Evolutionary conservation across 2,113 vertebrate species (phyloP).

Genomic region (Sceloporus tristichus): DNA sequence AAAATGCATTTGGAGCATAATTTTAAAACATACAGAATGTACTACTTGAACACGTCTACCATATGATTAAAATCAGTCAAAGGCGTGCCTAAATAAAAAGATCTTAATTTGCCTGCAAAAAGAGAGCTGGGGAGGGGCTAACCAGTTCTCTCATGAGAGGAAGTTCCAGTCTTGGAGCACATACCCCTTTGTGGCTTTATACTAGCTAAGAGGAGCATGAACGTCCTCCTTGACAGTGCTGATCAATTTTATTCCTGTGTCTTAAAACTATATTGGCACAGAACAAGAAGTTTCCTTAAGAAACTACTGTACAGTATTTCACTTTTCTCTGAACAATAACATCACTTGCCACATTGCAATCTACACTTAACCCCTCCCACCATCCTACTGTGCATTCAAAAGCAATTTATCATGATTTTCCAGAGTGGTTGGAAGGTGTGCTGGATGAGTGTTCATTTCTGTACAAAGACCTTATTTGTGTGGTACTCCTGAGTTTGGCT

Average conservation of each 20-base stretch:
- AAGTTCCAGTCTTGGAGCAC: too few species aligned
- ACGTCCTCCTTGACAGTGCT: background rate
- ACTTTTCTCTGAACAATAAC: background rate
- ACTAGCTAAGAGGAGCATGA: too few species aligned
- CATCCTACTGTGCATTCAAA: background rate
- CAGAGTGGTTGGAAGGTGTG: too few species aligned
- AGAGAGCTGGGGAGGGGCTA: too few species aligned
- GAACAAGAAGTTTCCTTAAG: background rate
- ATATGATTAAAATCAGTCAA: too few species aligned
- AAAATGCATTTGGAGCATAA: too few species aligned
- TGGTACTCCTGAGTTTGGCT: background rate
- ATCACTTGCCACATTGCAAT: background rate
- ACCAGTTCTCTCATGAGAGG: too few species aligned
- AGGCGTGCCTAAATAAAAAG: too few species aligned
- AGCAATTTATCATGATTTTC: background rate
- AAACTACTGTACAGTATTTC: background rate
- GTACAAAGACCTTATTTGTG: background rate
- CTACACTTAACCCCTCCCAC: background rate
- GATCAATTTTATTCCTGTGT: background rate
- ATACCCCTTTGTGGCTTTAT: background rate
- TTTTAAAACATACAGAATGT: too few species aligned
- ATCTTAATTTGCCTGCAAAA: too few species aligned
- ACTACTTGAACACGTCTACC: too few species aligned
- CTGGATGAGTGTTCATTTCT: background rate
- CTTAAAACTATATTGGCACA: background rate